Percentiles rank a stretch among this genome's conserved stretches.
Conservation (phyloP, 2,113 vertebrate genomes). For the Scartelaos histophorus region DNA sequence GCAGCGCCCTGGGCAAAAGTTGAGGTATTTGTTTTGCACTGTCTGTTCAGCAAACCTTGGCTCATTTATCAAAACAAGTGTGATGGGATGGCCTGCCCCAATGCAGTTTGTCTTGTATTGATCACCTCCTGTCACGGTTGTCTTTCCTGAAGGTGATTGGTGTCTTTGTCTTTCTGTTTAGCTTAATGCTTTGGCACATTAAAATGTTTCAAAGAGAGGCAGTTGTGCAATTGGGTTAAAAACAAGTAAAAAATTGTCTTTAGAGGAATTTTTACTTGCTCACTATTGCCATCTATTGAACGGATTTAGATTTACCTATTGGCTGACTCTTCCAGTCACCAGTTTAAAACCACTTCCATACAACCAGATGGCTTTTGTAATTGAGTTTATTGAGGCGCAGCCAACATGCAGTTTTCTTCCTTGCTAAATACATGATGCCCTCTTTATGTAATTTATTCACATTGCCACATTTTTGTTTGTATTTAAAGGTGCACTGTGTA, state of each 20-base stretch:
- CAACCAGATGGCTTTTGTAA: neutral
- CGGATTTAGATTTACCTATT: neutral
- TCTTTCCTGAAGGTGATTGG: slow-evolving; percentile 60
- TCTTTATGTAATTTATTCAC: neutral
- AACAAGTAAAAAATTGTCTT: neutral
- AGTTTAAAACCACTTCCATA: neutral
- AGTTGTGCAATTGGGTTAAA: slow-evolving; percentile 4
- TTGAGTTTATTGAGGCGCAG: neutral
- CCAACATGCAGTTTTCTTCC: neutral
- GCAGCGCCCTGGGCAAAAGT: slow-evolving; percentile 39
- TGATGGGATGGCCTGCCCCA: slow-evolving; percentile 46
- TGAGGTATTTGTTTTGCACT: slow-evolving; percentile 61
- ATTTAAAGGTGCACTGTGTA: neutral
- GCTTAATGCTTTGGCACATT: slow-evolving; percentile 36
- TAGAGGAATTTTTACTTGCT: neutral
- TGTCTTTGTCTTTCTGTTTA: slow-evolving; percentile 41
- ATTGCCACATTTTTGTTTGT: neutral
- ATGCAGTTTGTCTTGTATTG: slow-evolving; percentile 65
- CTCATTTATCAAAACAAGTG: slow-evolving; percentile 68
- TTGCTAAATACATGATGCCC: too few species aligned
- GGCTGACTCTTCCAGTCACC: neutral
- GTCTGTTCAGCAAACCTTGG: slow-evolving; percentile 60
- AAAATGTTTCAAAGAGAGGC: slow-evolving; percentile 15
- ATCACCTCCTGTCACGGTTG: slow-evolving; percentile 60
- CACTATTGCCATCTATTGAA: neutral